These are phyloP conservation scores for Orchesella cincta DNA, from an alignment of 1,140 invertebrate species.

Conservation along the genomic window DNA sequence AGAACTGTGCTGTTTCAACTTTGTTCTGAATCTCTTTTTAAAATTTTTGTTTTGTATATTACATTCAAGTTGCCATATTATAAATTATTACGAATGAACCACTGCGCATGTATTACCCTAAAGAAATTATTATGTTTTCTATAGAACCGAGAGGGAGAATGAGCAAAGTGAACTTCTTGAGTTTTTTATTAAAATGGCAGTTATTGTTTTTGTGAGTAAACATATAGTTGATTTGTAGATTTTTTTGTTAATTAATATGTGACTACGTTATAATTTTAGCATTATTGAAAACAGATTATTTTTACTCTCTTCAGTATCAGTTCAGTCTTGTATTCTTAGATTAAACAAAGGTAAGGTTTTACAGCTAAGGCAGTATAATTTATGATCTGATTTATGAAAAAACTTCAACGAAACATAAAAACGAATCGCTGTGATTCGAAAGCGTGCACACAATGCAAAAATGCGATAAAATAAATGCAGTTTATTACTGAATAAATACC, in stretches of 20 bases:
- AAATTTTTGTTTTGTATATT: not conserved
- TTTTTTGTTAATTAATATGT: conserved; percentile 1
- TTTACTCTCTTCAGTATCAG: conserved; percentile 29
- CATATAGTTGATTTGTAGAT: not conserved
- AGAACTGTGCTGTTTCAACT: not conserved
- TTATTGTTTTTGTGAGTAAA: not conserved
- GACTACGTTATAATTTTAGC: conserved; percentile 1
- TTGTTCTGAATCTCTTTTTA: not conserved
- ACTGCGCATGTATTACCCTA: too few species aligned
- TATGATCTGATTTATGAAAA: conserved; percentile 21
- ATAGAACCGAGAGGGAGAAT: too few species aligned
- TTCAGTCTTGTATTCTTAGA: conserved; percentile 17
- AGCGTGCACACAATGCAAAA: conserved; percentile 15
- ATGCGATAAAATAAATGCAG: conserved; percentile 18
- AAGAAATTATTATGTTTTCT: not conserved
- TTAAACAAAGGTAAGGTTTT: not conserved
- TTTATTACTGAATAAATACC: conserved; percentile 27
- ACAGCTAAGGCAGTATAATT: not conserved
- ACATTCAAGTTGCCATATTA: not conserved
- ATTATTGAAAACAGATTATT: conserved; percentile 22
- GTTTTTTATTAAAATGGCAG: conserved; percentile 4
- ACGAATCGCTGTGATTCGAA: conserved; percentile 3
- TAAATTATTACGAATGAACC: not conserved
- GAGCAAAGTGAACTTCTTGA: not conserved
- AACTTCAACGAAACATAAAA: not conserved